phyloP scores from a whole-genome alignment of 1,140 invertebrate genomes.

The Pseudomyrmex flavicornis region DNA sequence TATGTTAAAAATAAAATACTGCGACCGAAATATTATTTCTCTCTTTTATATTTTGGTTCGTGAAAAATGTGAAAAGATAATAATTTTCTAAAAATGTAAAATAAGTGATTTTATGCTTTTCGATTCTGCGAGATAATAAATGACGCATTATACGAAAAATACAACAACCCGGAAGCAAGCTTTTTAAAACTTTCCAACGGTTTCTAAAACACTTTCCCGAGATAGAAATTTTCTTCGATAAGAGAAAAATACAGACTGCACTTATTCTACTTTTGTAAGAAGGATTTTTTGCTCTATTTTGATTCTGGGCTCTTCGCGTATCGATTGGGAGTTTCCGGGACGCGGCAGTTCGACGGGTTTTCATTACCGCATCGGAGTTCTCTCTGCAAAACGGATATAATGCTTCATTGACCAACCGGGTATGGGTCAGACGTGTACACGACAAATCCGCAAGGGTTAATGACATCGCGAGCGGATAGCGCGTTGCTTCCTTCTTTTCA shows the following conservation, averaged over 20 bases:
- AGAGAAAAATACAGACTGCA: background rate
- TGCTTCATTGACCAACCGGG: conserved; percentile 27
- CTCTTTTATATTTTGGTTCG: background rate
- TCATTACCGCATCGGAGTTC: conserved; percentile 52
- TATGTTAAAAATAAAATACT: background rate
- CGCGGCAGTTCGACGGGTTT: conserved; percentile 6
- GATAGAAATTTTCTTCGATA: background rate
- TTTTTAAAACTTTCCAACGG: background rate
- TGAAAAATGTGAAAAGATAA: background rate
- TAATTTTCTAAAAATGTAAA: background rate
- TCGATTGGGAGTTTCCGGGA: conserved; percentile 40
- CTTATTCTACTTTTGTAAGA: background rate
- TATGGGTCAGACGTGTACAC: conserved; percentile 12
- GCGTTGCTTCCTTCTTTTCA: conserved; percentile 52
- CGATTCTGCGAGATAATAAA: background rate
- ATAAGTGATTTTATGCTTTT: no score
- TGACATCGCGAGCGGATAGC: conserved; percentile 44
- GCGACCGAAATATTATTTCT: background rate
- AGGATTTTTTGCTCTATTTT: background rate
- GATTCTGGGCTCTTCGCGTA: conserved; percentile 17
- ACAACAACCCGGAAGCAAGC: background rate
- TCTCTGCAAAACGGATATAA: conserved; percentile 57
- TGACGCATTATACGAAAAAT: background rate
- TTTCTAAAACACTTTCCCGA: background rate
- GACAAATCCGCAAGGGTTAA: conserved; percentile 63